These are phyloP conservation scores for Dorcus hopei DNA, from an alignment of 2,888 invertebrate genomes.

Conservation along the genomic window DNA sequence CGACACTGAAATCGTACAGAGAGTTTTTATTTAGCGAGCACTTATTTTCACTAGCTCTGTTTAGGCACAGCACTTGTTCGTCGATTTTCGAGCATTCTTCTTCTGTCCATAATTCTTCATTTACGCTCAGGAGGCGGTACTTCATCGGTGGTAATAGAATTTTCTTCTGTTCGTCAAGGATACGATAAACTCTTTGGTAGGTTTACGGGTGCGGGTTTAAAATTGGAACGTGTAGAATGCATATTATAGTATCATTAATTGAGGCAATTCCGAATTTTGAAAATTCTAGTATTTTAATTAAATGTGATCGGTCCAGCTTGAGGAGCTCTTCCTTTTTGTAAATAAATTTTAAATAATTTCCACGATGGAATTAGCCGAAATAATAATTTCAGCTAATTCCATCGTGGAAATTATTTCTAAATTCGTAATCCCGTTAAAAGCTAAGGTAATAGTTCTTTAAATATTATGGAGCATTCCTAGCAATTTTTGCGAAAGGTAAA, in stretches of 20 bases:
- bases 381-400: slow-evolving; percentile 18
- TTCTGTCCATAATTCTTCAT: slow-evolving; percentile 1
- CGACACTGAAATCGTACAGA: background rate
- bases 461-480: slow-evolving; percentile 11
- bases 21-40: background rate
- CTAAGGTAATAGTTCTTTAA: slow-evolving; percentile 15
- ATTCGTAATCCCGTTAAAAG: slow-evolving; percentile 14
- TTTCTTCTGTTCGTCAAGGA: background rate
- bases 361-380: too few relatives aligned
- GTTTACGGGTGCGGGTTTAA: background rate
- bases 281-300: slow-evolving; percentile 8
- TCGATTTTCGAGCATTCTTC: background rate
- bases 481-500: slow-evolving; percentile 3
- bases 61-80: background rate
- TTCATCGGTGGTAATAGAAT: background rate
- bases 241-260: slow-evolving; percentile 5
- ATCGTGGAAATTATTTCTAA: slow-evolving; percentile 17
- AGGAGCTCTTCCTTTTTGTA: slow-evolving; percentile 19
- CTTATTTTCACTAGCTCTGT: background rate
- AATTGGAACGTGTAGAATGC: slow-evolving; percentile 7
- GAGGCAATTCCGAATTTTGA: slow-evolving; percentile 7
- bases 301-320: slow-evolving; percentile 13
- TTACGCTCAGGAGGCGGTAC: background rate
- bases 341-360: slow-evolving; percentile 14
- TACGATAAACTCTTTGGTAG: slow-evolving; percentile 1